Conservation (phyloP, 2,113 vertebrate species). For the Engraulis encrasicolus region DNA sequence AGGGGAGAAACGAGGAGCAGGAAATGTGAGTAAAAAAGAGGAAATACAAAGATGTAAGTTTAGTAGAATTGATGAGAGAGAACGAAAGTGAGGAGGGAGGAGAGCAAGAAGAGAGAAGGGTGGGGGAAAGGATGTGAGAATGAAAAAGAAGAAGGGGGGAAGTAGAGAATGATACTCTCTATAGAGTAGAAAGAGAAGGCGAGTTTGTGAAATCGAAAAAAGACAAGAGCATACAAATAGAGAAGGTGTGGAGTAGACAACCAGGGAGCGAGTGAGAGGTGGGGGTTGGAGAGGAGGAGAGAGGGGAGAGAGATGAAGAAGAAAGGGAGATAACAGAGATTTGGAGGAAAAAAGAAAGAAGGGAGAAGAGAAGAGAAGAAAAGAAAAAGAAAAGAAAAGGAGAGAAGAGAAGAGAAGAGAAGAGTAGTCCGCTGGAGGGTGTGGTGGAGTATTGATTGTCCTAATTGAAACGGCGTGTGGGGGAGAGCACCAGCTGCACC, state of each 20-base stretch:
- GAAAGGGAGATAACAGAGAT: background rate
- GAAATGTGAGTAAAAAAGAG: conserved; percentile 34
- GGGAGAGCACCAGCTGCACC: conserved; percentile 69
- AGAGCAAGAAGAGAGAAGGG: background rate
- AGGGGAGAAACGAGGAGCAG: background rate
- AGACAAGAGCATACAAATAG: too few species aligned
- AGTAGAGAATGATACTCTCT: too few species aligned
- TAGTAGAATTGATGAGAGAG: conserved; percentile 58
- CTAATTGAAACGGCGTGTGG: conserved; percentile 77
- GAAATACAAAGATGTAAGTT: too few species aligned
- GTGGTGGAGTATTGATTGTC: conserved; percentile 70
- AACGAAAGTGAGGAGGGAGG: too few species aligned
- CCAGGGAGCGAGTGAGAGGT: conserved; percentile 36
- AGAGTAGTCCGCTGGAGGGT: conserved; percentile 58
- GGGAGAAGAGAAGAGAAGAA: background rate
- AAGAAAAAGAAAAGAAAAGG: background rate
- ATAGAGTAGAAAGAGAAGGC: too few species aligned
- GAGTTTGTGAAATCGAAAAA: too few species aligned
- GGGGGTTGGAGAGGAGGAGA: conserved; percentile 28
- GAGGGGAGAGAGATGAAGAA: background rate
- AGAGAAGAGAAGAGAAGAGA: conserved; percentile 48
- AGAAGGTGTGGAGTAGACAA: too few species aligned
- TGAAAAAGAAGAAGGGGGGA: too few species aligned
- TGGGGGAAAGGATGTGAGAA: conserved; percentile 67
- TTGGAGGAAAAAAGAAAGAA: background rate